Percentiles rank a stretch among this genome's conserved stretches.
Evolutionary conservation across 2,797 vertebrate species (phyloP).

Genomic region (Cottoperca gobio): DNA sequence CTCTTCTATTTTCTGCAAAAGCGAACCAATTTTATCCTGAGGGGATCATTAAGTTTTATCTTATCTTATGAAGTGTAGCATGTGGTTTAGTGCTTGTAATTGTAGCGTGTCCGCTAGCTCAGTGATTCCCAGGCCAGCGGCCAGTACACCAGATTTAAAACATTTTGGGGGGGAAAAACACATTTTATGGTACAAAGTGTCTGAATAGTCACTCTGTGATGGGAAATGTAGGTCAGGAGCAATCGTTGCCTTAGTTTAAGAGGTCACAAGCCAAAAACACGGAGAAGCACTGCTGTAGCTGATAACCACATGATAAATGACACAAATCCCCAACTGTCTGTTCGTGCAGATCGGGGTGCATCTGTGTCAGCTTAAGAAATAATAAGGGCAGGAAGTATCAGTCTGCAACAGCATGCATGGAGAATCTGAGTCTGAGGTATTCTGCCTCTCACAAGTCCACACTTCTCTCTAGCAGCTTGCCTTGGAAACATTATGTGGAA

Average conservation of each 20-base stretch:
- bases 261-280: constrained; percentile 19
- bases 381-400: constrained; percentile 49
- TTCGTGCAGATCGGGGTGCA: constrained; percentile 40
- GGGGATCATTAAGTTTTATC: constrained; percentile 38
- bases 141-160: constrained; percentile 10
- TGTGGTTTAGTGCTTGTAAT: constrained; percentile 20
- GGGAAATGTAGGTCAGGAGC: constrained; percentile 7
- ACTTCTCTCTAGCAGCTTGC: constrained; percentile 56
- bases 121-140: neutral
- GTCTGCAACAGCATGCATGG: constrained; percentile 38
- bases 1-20: neutral
- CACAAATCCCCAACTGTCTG: constrained; percentile 42
- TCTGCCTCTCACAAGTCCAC: constrained; percentile 35
- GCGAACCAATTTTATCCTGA: neutral
- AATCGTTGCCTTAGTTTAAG: constrained; percentile 3
- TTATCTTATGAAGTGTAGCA: constrained; percentile 16
- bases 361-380: constrained; percentile 49
- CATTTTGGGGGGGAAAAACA: neutral
- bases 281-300: constrained; percentile 1
- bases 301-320: constrained; percentile 51
- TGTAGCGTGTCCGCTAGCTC: neutral
- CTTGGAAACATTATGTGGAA: constrained; percentile 64
- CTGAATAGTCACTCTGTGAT: neutral
- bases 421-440: constrained; percentile 56
- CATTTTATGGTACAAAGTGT: neutral